A percentile compares a stretch with the other conserved stretches of the same genome.
Conservation (phyloP, 2,797 vertebrate genomes). For the Sebastes miniatus region DNA sequence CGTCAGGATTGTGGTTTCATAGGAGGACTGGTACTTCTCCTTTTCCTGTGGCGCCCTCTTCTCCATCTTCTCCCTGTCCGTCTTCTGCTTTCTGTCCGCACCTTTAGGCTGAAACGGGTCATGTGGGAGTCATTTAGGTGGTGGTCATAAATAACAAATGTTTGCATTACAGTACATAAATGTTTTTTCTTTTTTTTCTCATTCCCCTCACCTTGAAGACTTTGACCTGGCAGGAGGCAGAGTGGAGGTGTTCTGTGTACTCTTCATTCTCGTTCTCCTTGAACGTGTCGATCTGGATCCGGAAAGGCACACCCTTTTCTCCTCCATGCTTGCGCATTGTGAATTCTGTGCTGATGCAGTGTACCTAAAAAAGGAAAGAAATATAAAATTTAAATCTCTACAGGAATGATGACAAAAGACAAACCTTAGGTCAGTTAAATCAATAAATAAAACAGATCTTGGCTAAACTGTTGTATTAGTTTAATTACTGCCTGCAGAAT, state of each 20-base stretch:
- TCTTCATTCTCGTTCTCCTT: constrained; percentile 91
- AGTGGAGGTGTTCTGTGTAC: constrained; percentile 97
- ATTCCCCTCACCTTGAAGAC: constrained; percentile 91
- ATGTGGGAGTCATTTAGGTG: background rate
- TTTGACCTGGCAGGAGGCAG: constrained; percentile 98
- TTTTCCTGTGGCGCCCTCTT: constrained; percentile 86
- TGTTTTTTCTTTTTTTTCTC: background rate
- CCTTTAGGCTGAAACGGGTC: constrained; percentile 84
- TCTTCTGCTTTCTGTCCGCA: constrained; percentile 89
- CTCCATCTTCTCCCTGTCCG: constrained; percentile 87
- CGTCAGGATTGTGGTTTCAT: constrained; percentile 84
- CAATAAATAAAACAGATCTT: background rate
- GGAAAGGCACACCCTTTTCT: constrained; percentile 95
- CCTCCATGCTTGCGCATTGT: constrained; percentile 97
- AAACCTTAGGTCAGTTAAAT: background rate
- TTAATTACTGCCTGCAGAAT: constrained; percentile 2
- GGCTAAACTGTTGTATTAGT: background rate
- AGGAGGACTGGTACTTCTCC: constrained; percentile 86
- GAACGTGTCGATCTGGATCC: constrained; percentile 95
- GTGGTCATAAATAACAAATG: background rate
- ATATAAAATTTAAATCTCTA: background rate
- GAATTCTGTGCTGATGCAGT: constrained; percentile 98
- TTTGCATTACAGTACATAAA: background rate
- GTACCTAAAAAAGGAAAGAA: constrained; percentile 81
- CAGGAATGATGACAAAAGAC: background rate